Conservation (phyloP, 2,888 invertebrate species). For the Abrostola triplasia region DNA sequence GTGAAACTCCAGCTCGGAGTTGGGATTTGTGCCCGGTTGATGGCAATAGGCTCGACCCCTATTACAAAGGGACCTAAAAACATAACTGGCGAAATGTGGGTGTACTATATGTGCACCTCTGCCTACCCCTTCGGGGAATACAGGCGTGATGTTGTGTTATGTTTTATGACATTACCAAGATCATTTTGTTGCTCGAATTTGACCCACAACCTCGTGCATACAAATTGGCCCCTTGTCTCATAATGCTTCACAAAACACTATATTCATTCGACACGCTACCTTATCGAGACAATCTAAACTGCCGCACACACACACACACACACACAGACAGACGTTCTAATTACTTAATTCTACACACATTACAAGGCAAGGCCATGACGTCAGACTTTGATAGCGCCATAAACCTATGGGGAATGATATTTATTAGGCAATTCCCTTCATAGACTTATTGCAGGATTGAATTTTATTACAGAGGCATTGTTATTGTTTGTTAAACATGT, state of each 20-base stretch:
- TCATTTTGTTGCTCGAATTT: too few species aligned
- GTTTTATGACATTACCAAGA: too few species aligned
- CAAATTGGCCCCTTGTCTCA: too few species aligned
- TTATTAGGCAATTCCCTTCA: slow-evolving; percentile 37
- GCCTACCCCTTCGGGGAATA: too few species aligned
- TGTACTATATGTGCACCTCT: too few species aligned
- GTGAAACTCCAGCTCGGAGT: too few species aligned
- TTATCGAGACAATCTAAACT: background rate
- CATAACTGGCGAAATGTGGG: too few species aligned
- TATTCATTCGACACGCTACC: slow-evolving; percentile 3
- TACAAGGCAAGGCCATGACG: slow-evolving; percentile 36
- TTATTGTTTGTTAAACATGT: background rate
- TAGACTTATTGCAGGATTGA: slow-evolving; percentile 18
- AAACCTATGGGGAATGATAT: slow-evolving; percentile 47
- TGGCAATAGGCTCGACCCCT: too few species aligned
- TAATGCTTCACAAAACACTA: background rate
- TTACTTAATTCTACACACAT: slow-evolving; percentile 46
- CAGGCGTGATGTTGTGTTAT: too few species aligned
- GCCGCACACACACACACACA: background rate
- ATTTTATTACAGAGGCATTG: slow-evolving; percentile 29
- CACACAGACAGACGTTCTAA: slow-evolving; percentile 26
- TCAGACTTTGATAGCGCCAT: slow-evolving; percentile 34
- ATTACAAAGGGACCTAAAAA: too few species aligned
- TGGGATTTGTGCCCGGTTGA: too few species aligned
- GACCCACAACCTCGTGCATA: too few species aligned